phyloP scores from a whole-genome alignment of 2,797 vertebrate genomes.

The Thamnophis elegans region DNA sequence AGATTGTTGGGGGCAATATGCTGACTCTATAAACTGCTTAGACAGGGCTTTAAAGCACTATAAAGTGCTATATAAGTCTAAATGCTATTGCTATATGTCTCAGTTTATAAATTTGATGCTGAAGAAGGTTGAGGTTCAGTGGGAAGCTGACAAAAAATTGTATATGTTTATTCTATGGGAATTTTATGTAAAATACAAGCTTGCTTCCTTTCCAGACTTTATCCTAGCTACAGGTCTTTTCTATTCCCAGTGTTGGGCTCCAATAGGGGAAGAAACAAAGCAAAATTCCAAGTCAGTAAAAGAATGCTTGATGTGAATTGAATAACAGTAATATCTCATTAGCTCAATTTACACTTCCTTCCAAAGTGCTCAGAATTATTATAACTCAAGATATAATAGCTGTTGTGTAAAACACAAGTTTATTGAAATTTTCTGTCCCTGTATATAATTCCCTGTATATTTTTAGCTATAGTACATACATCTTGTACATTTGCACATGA shows the following conservation, averaged over 20 bases:
- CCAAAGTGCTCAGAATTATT: background rate
- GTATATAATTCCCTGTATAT: background rate
- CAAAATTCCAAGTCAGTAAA: background rate
- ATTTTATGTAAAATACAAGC: background rate
- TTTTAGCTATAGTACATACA: background rate
- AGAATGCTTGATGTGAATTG: conserved; percentile 6
- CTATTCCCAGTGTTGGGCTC: background rate
- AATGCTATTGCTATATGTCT: background rate
- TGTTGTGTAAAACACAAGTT: background rate
- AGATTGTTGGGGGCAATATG: too few species aligned
- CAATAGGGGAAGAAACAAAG: background rate
- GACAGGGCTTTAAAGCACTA: too few species aligned
- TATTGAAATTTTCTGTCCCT: background rate
- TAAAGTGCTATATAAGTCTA: too few species aligned
- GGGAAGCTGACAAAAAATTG: background rate
- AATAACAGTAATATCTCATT: background rate
- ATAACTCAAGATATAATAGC: background rate
- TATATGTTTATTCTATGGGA: background rate
- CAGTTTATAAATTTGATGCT: background rate
- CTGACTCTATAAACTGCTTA: too few species aligned
- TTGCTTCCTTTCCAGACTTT: background rate
- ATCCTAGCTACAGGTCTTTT: background rate
- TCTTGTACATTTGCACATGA: background rate
- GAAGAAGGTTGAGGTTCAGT: background rate
- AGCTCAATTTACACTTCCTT: background rate